A percentile compares a stretch with the other conserved stretches of the same genome.
Conservation (phyloP, 2,888 invertebrate genomes). For the Drosophila affinis region DNA sequence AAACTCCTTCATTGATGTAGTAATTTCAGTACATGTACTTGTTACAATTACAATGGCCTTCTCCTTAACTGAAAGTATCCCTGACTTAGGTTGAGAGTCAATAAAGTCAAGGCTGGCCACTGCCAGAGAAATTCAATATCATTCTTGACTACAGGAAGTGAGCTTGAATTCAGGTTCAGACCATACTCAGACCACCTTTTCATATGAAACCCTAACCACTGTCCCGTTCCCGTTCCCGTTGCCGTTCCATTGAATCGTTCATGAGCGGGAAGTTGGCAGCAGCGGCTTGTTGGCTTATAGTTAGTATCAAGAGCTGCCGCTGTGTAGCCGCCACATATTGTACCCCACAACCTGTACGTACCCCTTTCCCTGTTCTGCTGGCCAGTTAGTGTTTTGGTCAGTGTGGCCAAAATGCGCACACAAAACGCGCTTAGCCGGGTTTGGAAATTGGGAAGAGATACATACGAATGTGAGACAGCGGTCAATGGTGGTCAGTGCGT, state of each 20-base stretch:
- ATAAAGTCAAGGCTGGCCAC: not conserved
- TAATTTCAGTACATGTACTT: no score
- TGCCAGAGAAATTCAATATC: not conserved
- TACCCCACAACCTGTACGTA: not conserved
- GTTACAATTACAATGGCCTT: not conserved
- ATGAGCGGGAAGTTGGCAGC: constrained; percentile 61
- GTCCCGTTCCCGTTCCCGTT: constrained; percentile 38
- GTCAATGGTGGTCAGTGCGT: constrained; percentile 39
- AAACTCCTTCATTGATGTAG: no score
- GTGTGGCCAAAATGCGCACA: constrained; percentile 64
- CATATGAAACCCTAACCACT: constrained; percentile 40
- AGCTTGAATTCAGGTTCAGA: not conserved
- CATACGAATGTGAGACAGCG: constrained; percentile 52
- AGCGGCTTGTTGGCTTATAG: constrained; percentile 68
- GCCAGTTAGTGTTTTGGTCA: constrained; percentile 56
- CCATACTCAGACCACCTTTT: not conserved
- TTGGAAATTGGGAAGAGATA: constrained; percentile 65
- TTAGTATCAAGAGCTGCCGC: constrained; percentile 57
- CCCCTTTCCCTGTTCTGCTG: constrained; percentile 1
- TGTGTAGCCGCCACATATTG: not conserved
- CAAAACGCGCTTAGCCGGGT: constrained; percentile 59
- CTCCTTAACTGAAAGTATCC: not conserved
- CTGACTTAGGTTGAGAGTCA: not conserved
- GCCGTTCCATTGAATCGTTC: constrained; percentile 50
- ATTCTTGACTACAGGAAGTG: not conserved